Evolutionary conservation across 2,113 vertebrate species (phyloP).

Genomic region (Cebidichthys violaceus): DNA sequence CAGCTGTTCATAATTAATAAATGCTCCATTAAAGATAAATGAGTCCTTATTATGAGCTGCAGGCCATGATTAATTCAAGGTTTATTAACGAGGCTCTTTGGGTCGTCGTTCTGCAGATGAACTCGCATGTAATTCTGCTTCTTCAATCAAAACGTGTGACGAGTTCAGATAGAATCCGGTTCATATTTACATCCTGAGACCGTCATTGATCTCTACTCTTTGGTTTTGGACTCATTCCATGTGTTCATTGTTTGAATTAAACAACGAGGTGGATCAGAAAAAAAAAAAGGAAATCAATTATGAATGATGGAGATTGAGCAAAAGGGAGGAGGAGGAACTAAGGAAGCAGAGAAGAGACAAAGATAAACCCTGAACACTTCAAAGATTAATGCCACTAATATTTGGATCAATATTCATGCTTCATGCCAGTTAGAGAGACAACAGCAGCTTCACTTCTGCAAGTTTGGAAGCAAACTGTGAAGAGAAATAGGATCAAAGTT

Average conservation of each 20-base stretch:
- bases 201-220: neutral
- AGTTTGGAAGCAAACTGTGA: neutral
- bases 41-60: constrained; percentile 22
- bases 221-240: neutral
- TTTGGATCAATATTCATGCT: neutral
- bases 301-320: neutral
- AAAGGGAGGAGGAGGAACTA: neutral
- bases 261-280: neutral
- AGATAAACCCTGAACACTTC: neutral
- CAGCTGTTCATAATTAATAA: constrained; percentile 36
- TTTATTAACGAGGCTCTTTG: constrained; percentile 25
- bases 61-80: constrained; percentile 23
- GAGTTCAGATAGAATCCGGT: neutral
- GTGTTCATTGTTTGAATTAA: neutral
- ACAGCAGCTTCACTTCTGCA: neutral
- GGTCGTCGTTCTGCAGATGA: neutral
- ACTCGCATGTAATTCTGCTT: neutral
- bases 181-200: neutral
- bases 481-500: neutral
- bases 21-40: constrained; percentile 41
- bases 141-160: neutral
- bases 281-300: neutral
- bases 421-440: neutral
- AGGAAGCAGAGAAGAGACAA: neutral
- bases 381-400: neutral